Conservation (phyloP, 1,140 invertebrate species). For the Papilio polyxenes region DNA sequence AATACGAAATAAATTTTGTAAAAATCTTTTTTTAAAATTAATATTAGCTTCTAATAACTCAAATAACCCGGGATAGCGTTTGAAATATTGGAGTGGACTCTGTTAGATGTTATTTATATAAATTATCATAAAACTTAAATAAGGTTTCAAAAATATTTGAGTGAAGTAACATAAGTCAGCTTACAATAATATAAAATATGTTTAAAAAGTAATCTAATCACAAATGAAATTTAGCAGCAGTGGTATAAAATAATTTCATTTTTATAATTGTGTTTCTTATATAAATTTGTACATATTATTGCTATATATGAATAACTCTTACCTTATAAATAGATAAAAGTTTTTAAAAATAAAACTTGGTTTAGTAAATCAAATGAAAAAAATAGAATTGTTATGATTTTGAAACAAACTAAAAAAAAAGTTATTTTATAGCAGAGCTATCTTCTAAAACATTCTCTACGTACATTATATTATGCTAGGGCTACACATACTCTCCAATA, state of each 20-base stretch:
- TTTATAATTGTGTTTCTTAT: conserved; percentile 6
- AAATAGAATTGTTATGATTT: background rate
- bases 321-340: background rate
- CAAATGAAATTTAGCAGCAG: background rate
- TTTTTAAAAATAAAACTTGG: background rate
- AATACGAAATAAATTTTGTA: background rate
- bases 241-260: background rate
- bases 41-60: too few species aligned
- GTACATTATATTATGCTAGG: too few species aligned
- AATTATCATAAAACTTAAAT: too few species aligned
- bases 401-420: background rate
- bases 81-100: too few species aligned
- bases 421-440: background rate
- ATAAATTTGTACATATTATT: conserved; percentile 10
- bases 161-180: background rate
- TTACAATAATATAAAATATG: background rate
- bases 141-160: background rate
- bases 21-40: background rate
- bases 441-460: background rate
- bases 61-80: too few species aligned
- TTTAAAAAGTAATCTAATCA: background rate
- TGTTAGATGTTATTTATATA: too few species aligned
- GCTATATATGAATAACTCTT: conserved; percentile 19
- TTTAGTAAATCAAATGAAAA: background rate
- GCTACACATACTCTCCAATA: too few species aligned